A percentile compares a stretch with the other conserved stretches of the same genome.
These are phyloP conservation scores for Siniperca chuatsi DNA, from an alignment of 2,113 vertebrate species.

Conservation along the genomic window DNA sequence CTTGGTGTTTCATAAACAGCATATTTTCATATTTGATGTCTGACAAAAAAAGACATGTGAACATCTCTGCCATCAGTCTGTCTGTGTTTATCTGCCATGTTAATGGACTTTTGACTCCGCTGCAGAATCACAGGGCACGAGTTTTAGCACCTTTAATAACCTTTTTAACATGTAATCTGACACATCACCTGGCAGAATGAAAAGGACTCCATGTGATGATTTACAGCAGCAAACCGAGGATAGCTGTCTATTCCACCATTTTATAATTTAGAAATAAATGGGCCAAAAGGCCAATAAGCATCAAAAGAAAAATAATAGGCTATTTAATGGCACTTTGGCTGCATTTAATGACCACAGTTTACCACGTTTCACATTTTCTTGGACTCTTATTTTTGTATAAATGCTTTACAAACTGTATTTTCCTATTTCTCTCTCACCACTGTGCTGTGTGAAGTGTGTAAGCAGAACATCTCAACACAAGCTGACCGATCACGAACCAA, in stretches of 20 bases:
- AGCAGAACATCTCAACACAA: neutral
- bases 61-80: slow-evolving; percentile 12
- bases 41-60: slow-evolving; percentile 2
- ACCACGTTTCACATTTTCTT: slow-evolving; percentile 6
- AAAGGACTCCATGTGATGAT: neutral
- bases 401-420: slow-evolving; percentile 10
- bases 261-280: slow-evolving; percentile 2
- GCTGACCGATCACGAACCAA: neutral
- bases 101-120: slow-evolving; percentile 19
- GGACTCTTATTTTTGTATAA: slow-evolving; percentile 25
- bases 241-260: neutral
- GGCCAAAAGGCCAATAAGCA: neutral
- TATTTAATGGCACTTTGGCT: slow-evolving; percentile 7
- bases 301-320: neutral
- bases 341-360: neutral
- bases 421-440: neutral
- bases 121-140: slow-evolving; percentile 61
- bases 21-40: slow-evolving; percentile 60
- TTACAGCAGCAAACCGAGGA: neutral
- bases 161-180: neutral
- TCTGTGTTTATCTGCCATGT: slow-evolving; percentile 20
- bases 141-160: slow-evolving; percentile 55
- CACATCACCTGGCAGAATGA: neutral
- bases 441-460: slow-evolving; percentile 4
- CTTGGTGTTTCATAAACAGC: slow-evolving; percentile 40